Evolutionary conservation across 2,888 invertebrate species (phyloP), one percentile per base, ranked within the genome.

Genomic region (Alviniconcha strummeri): DNA sequence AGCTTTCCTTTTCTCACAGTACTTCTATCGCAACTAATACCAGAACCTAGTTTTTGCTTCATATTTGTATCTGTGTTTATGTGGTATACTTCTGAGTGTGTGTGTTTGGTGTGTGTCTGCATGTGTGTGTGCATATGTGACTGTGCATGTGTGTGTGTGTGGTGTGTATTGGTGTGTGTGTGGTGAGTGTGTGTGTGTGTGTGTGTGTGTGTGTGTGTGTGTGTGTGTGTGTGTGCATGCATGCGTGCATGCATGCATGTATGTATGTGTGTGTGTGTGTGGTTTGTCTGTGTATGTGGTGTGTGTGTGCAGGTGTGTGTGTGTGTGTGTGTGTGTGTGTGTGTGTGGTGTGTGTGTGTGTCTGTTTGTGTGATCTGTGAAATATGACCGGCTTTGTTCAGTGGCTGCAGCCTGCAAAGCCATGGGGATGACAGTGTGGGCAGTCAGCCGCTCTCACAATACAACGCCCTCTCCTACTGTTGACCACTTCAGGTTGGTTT

Each of bases 371-470:
- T 36, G 36, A 36, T 36, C 36, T 36, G 36, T 36, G 36, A 36
- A 36, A 36, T 36, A 36, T 36, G 36, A 0, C 36, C 3, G 36
- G 36, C 36, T 36, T 36, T 36, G 36, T 36, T 36, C 36, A 36
- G 36, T 36, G 36, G 36, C 36, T 36, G 36, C 36, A 36, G 36
- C 36, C 55, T 92, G 95, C 84, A 94, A 95, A 87, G 84, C 85
- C 55, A 91, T 95, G 75, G 95, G 95, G 1, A 94, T 95, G 82
- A 93, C 90, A 80, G 91, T 94, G 8, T 94, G 93, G 93, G 94
- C 94, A n/a, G 84, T 87, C 56, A 82, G 79, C 57, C 81, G 81
- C 54, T n/a, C 17, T 17, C 69, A 84, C 52, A 72, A 75, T 57
- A 72, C 76, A 17, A 19, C 72, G 13, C n/a, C 56, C 15, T 54